Evolutionary conservation across 2,888 invertebrate genomes (phyloP), one percentile per base, ranked within the genome.

Genomic region (Camponotus fellah): DNA sequence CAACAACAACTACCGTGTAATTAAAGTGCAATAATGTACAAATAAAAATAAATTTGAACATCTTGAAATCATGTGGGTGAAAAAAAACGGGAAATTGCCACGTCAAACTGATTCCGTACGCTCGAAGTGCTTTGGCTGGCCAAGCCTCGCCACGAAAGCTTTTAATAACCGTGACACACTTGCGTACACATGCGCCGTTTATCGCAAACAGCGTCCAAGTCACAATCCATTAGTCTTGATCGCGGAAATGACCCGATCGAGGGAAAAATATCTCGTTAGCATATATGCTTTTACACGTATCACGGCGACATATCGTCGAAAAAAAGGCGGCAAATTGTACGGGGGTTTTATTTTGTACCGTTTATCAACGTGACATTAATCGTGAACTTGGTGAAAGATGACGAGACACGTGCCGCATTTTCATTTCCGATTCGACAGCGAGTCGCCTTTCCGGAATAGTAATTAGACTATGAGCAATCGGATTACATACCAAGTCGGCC

Each of bases 391-490:
- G n/a, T 34, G 34, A 74, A 74, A 82, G 58, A 26, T 34, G 65
- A 81, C 56, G 40, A 21, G 34, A 26, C 14, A 17, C 26, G 46
- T 32, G 17, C 43, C 46, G 9, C 43, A 37, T 3, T 21, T 21
- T 17, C 69, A 72, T 83, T 26, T 26, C 26, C 83, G 71, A 75
- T 60, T 74, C 69, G 56, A 6, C 46, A 60, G 69, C 68, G 65
- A 75, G 58, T 74, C 82, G 40, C 21, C 60, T 62, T 79, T 85
- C 69, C 58, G 34, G 64, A 40, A 83, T 83, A 84, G 87, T 90
- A 91, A 92, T 92, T 88, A 87, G 65, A 85, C 81, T 82, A 86
- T 83, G 85, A 84, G 83, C 62, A 88, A 91, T 91, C 82, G 80
- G 88, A 92, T 92, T 89, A 91, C n/a, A n/a, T n/a, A n/a, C 65